Conservation (phyloP, 2,888 invertebrate genomes). For the Eupithecia abbreviata region DNA sequence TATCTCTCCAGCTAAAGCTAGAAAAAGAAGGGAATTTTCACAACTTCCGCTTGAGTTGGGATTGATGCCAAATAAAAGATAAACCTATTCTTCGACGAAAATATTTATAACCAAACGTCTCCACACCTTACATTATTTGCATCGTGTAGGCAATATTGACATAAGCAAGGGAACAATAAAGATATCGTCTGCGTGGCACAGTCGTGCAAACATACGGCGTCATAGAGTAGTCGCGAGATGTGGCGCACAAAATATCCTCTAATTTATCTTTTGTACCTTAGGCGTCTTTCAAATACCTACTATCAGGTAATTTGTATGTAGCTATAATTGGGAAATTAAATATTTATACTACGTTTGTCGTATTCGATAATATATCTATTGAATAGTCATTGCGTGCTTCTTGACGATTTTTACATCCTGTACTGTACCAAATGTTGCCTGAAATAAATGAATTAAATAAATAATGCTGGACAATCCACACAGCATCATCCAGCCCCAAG, state of each 20-base stretch:
- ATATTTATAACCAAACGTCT: constrained; percentile 43
- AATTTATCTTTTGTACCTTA: constrained; percentile 8
- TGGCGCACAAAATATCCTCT: constrained; percentile 4
- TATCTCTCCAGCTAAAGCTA: background rate
- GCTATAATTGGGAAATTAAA: background rate
- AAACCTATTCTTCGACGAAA: background rate
- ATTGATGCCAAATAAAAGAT: background rate
- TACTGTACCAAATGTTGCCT: too few species aligned
- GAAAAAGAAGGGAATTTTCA: background rate
- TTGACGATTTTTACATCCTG: too few species aligned
- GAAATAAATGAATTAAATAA: too few species aligned
- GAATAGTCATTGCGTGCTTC: background rate
- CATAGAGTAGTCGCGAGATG: constrained; percentile 3
- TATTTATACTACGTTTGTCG: constrained; percentile 2
- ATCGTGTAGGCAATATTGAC: constrained; percentile 56
- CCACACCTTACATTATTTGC: constrained; percentile 54
- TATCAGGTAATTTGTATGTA: background rate
- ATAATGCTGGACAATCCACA: too few species aligned
- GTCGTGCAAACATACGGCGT: constrained; percentile 40
- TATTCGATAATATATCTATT: background rate
- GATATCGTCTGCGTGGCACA: constrained; percentile 53
- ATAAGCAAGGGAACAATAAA: constrained; percentile 68
- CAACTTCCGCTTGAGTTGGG: background rate
- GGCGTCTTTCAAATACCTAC: background rate
- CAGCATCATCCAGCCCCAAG: too few species aligned